phyloP scores from a whole-genome alignment of 2,888 invertebrate genomes.

The Volucella bombylans region DNA sequence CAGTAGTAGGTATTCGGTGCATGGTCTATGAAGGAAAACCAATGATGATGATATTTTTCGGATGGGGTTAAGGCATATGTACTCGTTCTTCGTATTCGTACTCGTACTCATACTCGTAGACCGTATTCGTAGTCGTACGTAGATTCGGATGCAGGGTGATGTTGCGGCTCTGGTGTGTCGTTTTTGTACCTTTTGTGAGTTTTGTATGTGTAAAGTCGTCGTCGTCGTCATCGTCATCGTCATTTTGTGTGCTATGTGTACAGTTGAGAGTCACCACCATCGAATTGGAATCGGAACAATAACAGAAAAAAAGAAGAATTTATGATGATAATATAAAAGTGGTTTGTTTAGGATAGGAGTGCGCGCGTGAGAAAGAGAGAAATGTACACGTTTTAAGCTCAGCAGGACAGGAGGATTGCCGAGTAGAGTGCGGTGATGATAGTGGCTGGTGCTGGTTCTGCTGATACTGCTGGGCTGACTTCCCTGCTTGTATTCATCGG shows the following conservation, averaged over 20 bases:
- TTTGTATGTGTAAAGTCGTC: slow-evolving; percentile 72
- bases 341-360: slow-evolving; percentile 70
- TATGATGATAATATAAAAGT: slow-evolving; percentile 74
- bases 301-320: slow-evolving; percentile 66
- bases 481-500: slow-evolving; percentile 41
- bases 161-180: slow-evolving; percentile 45
- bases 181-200: slow-evolving; percentile 74
- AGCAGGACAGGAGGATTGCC: slow-evolving; percentile 51
- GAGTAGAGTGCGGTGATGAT: slow-evolving; percentile 32
- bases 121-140: not conserved
- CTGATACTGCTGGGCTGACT: slow-evolving; percentile 47
- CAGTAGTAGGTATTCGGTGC: slow-evolving; percentile 43
- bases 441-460: slow-evolving; percentile 45
- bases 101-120: no score
- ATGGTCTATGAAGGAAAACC: slow-evolving; percentile 72
- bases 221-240: slow-evolving; percentile 45
- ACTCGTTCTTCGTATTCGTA: not conserved
- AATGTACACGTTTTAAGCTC: slow-evolving; percentile 60
- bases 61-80: slow-evolving; percentile 66
- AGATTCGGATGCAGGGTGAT: slow-evolving; percentile 67
- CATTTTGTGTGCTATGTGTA: slow-evolving; percentile 63
- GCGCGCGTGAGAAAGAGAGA: slow-evolving; percentile 71
- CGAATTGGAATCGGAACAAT: slow-evolving; percentile 74
- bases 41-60: slow-evolving; percentile 65
- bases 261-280: slow-evolving; percentile 72